phyloP scores from a whole-genome alignment of 2,797 vertebrate species.

The Sebastes goodei region DNA sequence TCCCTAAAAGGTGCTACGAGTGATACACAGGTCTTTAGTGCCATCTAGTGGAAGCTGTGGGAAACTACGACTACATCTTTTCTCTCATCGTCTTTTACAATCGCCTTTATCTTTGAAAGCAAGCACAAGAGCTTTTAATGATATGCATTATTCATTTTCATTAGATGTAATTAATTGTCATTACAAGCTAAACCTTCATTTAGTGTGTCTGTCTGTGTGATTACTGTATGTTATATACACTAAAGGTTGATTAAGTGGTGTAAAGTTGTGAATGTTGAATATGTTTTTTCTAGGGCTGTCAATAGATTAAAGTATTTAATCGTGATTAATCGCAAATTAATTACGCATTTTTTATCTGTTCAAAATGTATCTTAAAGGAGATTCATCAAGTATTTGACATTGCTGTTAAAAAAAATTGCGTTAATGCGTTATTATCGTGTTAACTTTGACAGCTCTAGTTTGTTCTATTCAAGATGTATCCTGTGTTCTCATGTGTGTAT shows the following conservation, averaged over 20 bases:
- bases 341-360: no score
- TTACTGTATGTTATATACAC: background rate
- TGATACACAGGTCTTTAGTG: background rate
- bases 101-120: accelerated
- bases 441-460: no score
- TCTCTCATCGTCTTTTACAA: background rate
- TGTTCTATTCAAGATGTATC: background rate
- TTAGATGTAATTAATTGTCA: background rate
- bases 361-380: no score
- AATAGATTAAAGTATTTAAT: no score
- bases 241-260: background rate
- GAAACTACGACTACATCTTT: background rate
- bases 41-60: background rate
- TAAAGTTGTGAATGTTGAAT: background rate
- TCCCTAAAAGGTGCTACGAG: background rate
- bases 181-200: background rate
- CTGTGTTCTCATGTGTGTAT: background rate
- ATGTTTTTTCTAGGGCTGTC: background rate
- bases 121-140: no score
- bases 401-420: no score
- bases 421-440: no score
- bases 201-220: background rate
- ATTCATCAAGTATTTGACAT: no score
- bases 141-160: background rate
- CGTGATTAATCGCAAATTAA: no score